These are phyloP conservation scores for Drosophila suzukii DNA, from an alignment of 1,140 invertebrate genomes.

Conservation along the genomic window DNA sequence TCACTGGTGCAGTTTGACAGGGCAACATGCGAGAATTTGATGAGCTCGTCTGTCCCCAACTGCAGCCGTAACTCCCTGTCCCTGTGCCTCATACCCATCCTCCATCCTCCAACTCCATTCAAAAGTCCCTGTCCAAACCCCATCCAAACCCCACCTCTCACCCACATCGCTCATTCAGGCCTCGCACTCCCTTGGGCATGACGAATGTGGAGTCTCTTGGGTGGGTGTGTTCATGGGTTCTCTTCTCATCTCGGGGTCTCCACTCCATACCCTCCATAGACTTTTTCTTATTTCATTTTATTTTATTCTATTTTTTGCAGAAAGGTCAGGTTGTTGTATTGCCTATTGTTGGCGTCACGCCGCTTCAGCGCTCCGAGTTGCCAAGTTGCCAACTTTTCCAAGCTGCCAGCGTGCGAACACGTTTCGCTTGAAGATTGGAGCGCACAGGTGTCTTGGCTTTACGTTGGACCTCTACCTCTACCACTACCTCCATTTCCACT, in stretches of 20 bases:
- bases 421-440: slow-evolving; percentile 61
- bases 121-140: not conserved
- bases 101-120: not conserved
- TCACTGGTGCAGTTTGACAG: slow-evolving; percentile 74
- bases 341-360: slow-evolving; percentile 71
- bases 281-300: slow-evolving; percentile 26
- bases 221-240: slow-evolving; percentile 43
- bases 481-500: slow-evolving; percentile 2
- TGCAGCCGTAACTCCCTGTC: not conserved
- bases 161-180: slow-evolving; percentile 20
- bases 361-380: slow-evolving; percentile 21
- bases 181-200: slow-evolving; percentile 33
- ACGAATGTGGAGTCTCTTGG: slow-evolving; percentile 40
- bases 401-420: slow-evolving; percentile 63
- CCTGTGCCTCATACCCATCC: not conserved
- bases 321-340: slow-evolving; percentile 69
- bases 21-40: slow-evolving; percentile 82
- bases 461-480: not conserved
- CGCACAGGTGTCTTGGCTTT: slow-evolving; percentile 68
- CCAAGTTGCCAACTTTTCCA: slow-evolving; percentile 1
- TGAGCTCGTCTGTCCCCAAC: slow-evolving; percentile 44
- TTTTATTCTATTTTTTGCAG: slow-evolving; percentile 22
- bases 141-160: slow-evolving; percentile 10
- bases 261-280: not conserved
- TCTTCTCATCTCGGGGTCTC: slow-evolving; percentile 23